Evolutionary conservation across 2,113 vertebrate genomes (phyloP).

Genomic region (Rhea americana): DNA sequence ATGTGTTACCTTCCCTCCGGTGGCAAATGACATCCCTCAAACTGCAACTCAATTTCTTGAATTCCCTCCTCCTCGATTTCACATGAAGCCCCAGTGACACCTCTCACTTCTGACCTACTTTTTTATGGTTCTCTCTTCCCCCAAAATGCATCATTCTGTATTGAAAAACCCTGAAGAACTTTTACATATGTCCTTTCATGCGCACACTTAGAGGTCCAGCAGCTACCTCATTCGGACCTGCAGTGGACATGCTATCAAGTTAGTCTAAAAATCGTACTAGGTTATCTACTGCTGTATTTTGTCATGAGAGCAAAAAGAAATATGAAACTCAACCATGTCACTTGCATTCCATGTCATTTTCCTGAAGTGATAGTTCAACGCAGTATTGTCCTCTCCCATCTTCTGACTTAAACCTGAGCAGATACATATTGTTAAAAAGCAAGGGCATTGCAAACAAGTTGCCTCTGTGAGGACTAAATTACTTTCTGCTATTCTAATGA

Average conservation of each 20-base stretch:
- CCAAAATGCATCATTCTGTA: background rate
- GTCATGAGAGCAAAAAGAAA: background rate
- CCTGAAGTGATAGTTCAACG: background rate
- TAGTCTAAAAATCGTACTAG: background rate
- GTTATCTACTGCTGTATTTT: background rate
- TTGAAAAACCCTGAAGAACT: rapidly evolving
- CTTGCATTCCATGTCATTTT: background rate
- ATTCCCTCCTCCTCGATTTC: background rate
- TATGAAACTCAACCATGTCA: background rate
- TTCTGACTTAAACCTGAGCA: background rate
- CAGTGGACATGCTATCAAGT: background rate
- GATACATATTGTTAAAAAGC: rapidly evolving
- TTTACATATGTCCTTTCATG: background rate
- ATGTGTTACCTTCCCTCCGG: background rate
- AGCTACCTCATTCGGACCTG: rapidly evolving
- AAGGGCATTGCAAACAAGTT: background rate
- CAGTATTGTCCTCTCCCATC: background rate
- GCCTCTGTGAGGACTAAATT: background rate
- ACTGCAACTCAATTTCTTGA: background rate
- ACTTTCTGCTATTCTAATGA: background rate
- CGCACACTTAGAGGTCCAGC: rapidly evolving
- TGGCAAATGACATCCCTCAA: background rate
- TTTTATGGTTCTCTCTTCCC: background rate
- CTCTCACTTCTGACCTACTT: background rate
- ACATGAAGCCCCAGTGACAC: conserved; percentile 6